These are phyloP conservation scores for Micrasema longulum DNA, from an alignment of 1,140 invertebrate species.

Conservation along the genomic window DNA sequence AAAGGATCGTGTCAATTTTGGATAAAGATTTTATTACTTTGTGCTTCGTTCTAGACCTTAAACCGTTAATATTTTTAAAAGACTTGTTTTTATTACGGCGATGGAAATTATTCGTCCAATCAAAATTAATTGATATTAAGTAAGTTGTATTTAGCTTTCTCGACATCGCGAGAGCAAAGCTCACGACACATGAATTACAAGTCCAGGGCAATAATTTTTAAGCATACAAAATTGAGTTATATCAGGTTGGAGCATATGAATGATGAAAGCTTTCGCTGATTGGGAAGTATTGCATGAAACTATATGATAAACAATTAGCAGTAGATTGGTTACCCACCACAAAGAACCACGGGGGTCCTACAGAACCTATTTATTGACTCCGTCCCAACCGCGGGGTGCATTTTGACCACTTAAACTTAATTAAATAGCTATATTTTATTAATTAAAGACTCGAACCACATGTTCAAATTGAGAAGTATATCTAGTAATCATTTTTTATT, in stretches of 20 bases:
- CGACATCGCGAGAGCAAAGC: not conserved
- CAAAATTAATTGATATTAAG: no score
- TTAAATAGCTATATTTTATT: constrained; percentile 33
- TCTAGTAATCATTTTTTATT: not conserved
- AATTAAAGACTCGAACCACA: constrained; percentile 12
- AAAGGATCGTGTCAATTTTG: no score
- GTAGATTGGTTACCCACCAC: constrained; percentile 17
- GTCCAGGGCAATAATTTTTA: constrained; percentile 12
- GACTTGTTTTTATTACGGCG: no score
- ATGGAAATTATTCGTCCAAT: no score
- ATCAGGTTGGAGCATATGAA: constrained; percentile 4
- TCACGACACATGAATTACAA: constrained; percentile 11
- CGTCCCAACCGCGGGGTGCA: constrained; percentile 21
- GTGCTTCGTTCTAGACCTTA: no score
- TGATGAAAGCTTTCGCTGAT: constrained; percentile 29
- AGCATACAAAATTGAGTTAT: constrained; percentile 29
- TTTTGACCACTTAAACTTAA: constrained; percentile 33
- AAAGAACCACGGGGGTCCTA: constrained; percentile 12
- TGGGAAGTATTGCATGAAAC: constrained; percentile 21
- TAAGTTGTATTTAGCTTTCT: not conserved
- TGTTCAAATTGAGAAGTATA: not conserved
- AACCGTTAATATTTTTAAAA: no score
- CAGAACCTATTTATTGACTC: constrained; percentile 17
- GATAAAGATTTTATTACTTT: no score
- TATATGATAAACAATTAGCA: constrained; percentile 33